phyloP scores from a whole-genome alignment of 2,888 invertebrate genomes.

The Atherix ibis region DNA sequence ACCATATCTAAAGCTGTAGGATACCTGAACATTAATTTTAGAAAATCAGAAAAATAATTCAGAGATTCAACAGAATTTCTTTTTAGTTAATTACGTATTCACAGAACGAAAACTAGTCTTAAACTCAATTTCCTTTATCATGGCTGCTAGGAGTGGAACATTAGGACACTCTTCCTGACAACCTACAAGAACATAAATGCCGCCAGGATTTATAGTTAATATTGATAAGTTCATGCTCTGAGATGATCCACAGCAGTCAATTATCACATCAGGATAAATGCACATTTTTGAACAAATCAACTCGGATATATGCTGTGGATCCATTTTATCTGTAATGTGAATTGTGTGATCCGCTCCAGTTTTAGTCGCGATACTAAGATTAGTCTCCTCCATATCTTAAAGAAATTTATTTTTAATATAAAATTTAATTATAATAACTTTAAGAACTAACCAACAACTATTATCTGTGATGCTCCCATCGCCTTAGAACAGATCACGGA shows the following conservation, averaged over 20 bases:
- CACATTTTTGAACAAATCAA: constrained; percentile 14
- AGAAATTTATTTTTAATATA: background rate
- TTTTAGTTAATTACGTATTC: constrained; percentile 18
- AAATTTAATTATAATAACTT: too few species aligned
- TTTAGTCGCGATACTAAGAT: constrained; percentile 4
- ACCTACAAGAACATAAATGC: constrained; percentile 21
- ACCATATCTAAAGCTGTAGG: constrained; percentile 1
- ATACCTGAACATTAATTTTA: constrained; percentile 1
- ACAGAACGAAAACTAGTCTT: constrained; percentile 22
- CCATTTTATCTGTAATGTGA: constrained; percentile 12
- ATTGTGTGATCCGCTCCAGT: constrained; percentile 13
- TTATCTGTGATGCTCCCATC: constrained; percentile 20
- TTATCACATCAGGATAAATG: constrained; percentile 21
- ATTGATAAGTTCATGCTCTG: constrained; percentile 22
- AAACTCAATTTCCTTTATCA: constrained; percentile 23
- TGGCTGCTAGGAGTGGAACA: constrained; percentile 21
- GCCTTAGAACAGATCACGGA: constrained; percentile 20
- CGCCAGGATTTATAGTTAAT: constrained; percentile 20
- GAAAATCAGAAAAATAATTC: background rate
- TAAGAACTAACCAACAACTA: constrained; percentile 15
- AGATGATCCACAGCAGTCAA: constrained; percentile 21
- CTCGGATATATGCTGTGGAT: constrained; percentile 15
- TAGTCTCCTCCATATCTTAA: constrained; percentile 1
- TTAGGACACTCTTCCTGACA: constrained; percentile 22
- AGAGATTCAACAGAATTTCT: background rate